Evolutionary conservation across 2,888 invertebrate species (phyloP), one percentile per base, ranked within the genome.

Genomic region (Clanis bilineata): DNA sequence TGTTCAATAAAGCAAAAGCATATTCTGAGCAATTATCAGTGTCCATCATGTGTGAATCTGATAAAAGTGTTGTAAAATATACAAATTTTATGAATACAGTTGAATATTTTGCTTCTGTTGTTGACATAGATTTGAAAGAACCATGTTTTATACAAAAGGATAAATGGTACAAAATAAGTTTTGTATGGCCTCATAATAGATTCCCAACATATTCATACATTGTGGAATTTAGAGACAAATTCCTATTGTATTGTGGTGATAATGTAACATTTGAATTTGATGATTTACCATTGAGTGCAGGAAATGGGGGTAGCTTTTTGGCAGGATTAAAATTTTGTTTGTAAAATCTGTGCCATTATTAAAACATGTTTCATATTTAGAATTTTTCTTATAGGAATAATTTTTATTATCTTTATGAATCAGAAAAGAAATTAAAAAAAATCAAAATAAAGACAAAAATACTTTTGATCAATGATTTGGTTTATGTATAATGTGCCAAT

Each of bases 301-400:
- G 81, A 41, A 79, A 74, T 64, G 75, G 77, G 68, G 90, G 91
- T 21, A 90, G 91, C 73, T 92, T 92, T 67, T 76, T 93, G 25
- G 83, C 81, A 70, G 88, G 88, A 1, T 74, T 93, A 60, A 90
- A 88, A 70, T 92, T 83, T 80, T 90, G 91, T 73, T 73, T 92
- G 66, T 92, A 79, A 82, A 51, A 59, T 39, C 22, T 58, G 56
- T 60, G 54, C 57, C 18, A 56, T 61, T 15, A 23, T 6, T 6
- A 9, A 41, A 44, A 23, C 43, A 28, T 2, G 21, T 3, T 39
- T n/a, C n/a, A n/a, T n/a, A n/a, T n/a, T n/a, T n/a, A n/a, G n/a
- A n/a, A n/a, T n/a, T n/a, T n/a, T n/a, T n/a, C n/a, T n/a, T n/a
- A n/a, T n/a, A n/a, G n/a, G n/a, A n/a, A n/a, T n/a, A n/a, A n/a